Evolutionary conservation across 2,888 invertebrate genomes (phyloP), one percentile per base, ranked within the genome.

Genomic region (Ichneumoninae sp.): DNA sequence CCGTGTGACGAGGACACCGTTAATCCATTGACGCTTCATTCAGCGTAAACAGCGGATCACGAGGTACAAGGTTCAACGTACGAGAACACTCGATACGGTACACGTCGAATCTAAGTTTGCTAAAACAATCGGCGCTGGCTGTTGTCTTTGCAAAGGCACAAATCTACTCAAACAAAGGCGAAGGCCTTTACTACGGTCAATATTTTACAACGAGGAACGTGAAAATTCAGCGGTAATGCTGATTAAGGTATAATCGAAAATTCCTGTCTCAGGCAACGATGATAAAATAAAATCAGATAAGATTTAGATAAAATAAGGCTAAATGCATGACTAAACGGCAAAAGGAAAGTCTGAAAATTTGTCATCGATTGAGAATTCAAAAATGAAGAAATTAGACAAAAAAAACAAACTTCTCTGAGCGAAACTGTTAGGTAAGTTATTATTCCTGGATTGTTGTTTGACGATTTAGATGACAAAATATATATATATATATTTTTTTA

Each of bases 11-110:
- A 36, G 16, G 65, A 30, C 52, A 76, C 81, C 70, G 81, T 81
- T 81, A 76, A 81, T 81, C 81, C 70, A 65, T 81, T 71, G 44
- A 71, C 44, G 70, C 40, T 82, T 66, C 77, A 73, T 71, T 73
- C 73, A 77, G 47, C 36, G 66, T 65, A 57, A 82, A 73, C 50
- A 73, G 22, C 77, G 16, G 54, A 30, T n/a, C 33, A 54, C 70
- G 54, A 65, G 70, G 47, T 60, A 44, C 60, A 22, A 66, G 68
- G 77, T 82, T 82, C 60, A 73, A 82, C 68, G 81, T 66, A 68
- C 82, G 66, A 60, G 19, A 71, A 63, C 0, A 33, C 16, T 52
- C 36, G 13, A 63, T 63, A 69, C 44, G 8, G 40, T 69, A 60
- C 47, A 33, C 63, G 16, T 52, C 13, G 26, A 52, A 13, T 7